phyloP scores from a whole-genome alignment of 2,113 vertebrate species.

The Engystomops pustulosus region DNA sequence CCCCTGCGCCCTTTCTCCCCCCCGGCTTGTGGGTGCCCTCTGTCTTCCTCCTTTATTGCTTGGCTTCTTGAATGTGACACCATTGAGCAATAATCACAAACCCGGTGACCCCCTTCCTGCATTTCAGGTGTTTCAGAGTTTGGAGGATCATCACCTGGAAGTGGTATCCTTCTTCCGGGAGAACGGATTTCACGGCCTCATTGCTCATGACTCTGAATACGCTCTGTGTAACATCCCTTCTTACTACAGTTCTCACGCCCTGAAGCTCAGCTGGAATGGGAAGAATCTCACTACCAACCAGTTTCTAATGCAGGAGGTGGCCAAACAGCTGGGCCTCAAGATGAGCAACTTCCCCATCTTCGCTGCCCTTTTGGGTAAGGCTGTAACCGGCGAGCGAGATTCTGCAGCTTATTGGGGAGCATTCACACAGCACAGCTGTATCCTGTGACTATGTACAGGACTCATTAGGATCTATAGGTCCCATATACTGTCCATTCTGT shows the following conservation, averaged over 20 bases:
- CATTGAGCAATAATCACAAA: not conserved
- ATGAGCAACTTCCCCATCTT: conserved; percentile 88
- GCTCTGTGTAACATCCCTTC: conserved; percentile 89
- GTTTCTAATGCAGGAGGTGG: conserved; percentile 90
- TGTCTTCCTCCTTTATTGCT: not conserved
- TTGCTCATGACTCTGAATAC: conserved; percentile 91
- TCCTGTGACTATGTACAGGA: too few species aligned
- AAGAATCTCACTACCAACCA: conserved; percentile 94
- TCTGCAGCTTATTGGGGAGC: too few species aligned
- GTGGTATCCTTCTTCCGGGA: conserved; percentile 90
- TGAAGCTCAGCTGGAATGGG: conserved; percentile 93
- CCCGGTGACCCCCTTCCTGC: conserved; percentile 41
- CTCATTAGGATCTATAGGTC: too few species aligned
- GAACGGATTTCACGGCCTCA: conserved; percentile 89
- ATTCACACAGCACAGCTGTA: too few species aligned
- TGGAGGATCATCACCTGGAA: conserved; percentile 94
- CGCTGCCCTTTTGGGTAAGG: conserved; percentile 87
- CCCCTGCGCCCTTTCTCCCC: not conserved
- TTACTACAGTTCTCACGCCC: conserved; percentile 90
- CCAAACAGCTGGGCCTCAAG: conserved; percentile 89
- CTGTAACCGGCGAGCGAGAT: not conserved
- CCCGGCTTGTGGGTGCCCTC: too few species aligned
- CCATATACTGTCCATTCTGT: too few species aligned
- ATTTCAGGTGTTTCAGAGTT: conserved; percentile 86
- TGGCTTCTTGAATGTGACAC: not conserved